Base-by-base conservation (phyloP, 1,140 invertebrate species). In the Drusus annulatus region DNA sequence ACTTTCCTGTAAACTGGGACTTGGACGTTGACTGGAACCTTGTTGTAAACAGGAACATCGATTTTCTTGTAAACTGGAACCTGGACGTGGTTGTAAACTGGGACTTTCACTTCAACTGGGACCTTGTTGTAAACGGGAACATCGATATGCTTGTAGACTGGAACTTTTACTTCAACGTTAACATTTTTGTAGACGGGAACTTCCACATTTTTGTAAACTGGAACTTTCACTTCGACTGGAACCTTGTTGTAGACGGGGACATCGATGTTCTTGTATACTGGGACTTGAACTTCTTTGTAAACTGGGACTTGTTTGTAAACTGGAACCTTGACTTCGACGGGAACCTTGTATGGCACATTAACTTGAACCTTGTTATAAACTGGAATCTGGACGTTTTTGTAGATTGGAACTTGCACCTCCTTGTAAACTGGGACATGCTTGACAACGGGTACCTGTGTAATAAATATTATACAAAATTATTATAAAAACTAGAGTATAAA, bases 361-460 rank as follows among this genome's bases (percentile, higher is more conserved):
- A 69, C 65, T 36, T 36, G 65, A 50, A 69, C 65, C 17, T 50
- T 69, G 65, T 69, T 69, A 17, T 69, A 54, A 28, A 74, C 69
- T 1, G 69, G 50, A 25, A 74, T n/a, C 28, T 74, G 50, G 4
- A 74, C 50, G 17, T 74, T 52, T n/a, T 74, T 74, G 51, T 54
- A 74, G 4, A 74, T n/a, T 16, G 69, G 69, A 28, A 74, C 69
- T 0, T 10, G 50, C 3, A 74, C 69, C 15, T 74, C 19, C n/a
- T 74, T 74, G 52, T 74, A 74, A 31, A 74, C 50, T 23, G 69
- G 69, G 5, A 74, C 69, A n/a, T 74, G 69, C 51, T 74, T 74
- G 2, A 74, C 69, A 17, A 74, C 69, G 1, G 69, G 69, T 2
- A 74, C 69, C 69, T 74, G 50, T 25, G n/a, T 56, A 52, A 36